Evolutionary conservation across 1,140 invertebrate genomes (phyloP).

Genomic region (Drosophila novamexicana): DNA sequence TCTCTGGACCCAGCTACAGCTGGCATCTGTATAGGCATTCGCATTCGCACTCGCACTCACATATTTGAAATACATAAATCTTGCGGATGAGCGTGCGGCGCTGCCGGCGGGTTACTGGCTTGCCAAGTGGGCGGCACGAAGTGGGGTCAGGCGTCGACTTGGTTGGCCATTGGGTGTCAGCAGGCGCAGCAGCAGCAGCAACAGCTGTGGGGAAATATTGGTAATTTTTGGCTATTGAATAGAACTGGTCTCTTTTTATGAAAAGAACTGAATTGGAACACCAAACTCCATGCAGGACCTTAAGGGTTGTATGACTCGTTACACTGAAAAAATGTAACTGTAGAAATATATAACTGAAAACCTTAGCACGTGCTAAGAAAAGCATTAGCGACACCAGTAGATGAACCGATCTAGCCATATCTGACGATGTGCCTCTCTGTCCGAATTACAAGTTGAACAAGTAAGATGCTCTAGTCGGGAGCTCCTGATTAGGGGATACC

Average conservation of each 20-base stretch:
- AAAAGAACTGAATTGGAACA: neutral
- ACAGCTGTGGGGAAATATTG: conserved; percentile 30
- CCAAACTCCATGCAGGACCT: too few relatives aligned
- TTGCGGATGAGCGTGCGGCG: conserved; percentile 76
- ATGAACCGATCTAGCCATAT: too few relatives aligned
- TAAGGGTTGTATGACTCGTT: too few relatives aligned
- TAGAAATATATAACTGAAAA: too few relatives aligned
- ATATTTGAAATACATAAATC: conserved; percentile 82
- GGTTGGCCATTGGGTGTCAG: conserved; percentile 34
- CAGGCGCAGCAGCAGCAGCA: conserved; percentile 17
- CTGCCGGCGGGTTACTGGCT: conserved; percentile 45
- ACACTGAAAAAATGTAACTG: too few relatives aligned
- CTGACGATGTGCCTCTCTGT: too few relatives aligned
- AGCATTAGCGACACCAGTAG: too few relatives aligned
- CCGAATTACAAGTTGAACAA: too few relatives aligned
- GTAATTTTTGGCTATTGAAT: conserved; percentile 6
- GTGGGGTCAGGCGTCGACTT: conserved; percentile 30
- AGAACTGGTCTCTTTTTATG: neutral
- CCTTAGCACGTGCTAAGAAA: too few relatives aligned
- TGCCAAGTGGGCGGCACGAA: conserved; percentile 33
- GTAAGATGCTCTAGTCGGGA: too few relatives aligned
- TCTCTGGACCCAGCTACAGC: conserved; percentile 27
- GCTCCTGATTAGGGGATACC: too few relatives aligned
- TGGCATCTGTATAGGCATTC: conserved; percentile 69
- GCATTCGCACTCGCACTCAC: conserved; percentile 52